Evolutionary conservation across 2,888 invertebrate species (phyloP).

Genomic region (Siphonodentalium dalli): DNA sequence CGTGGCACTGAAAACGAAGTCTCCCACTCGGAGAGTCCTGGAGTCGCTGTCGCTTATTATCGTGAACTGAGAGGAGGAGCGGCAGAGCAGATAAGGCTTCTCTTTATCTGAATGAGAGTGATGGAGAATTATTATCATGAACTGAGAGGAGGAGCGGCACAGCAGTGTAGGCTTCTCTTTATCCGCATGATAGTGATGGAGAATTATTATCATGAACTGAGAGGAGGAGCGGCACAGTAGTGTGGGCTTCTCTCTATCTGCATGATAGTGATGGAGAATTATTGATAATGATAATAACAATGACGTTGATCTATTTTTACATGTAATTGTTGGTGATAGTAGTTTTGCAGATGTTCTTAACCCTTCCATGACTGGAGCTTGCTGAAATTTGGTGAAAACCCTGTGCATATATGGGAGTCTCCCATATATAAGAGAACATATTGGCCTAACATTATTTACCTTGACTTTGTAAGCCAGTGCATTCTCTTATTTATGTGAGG

Average conservation of each 20-base stretch:
- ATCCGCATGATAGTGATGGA: slow-evolving; percentile 8
- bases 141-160: slow-evolving; percentile 13
- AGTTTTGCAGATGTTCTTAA: slow-evolving; percentile 1
- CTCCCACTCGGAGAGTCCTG: slow-evolving; percentile 1
- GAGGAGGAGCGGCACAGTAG: slow-evolving; percentile 16
- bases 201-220: neutral
- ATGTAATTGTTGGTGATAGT: no score
- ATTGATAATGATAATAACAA: no score
- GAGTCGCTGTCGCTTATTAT: slow-evolving; percentile 3
- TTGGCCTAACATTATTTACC: no score
- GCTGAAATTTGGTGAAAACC: no score
- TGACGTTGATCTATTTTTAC: no score
- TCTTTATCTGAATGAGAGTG: slow-evolving; percentile 15
- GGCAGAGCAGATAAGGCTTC: slow-evolving; percentile 15
- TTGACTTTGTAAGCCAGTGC: no score
- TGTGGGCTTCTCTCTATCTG: slow-evolving; percentile 20
- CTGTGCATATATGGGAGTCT: no score
- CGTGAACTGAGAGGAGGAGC: slow-evolving; percentile 5
- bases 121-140: neutral
- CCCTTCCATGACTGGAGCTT: no score
- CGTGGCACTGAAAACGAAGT: slow-evolving; percentile 6
- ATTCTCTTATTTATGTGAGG: no score
- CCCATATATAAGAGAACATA: no score
- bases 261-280: neutral
- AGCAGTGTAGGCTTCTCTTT: slow-evolving; percentile 12